Evolutionary conservation across 2,797 vertebrate genomes (phyloP).

Genomic region (Eptatretus atami): DNA sequence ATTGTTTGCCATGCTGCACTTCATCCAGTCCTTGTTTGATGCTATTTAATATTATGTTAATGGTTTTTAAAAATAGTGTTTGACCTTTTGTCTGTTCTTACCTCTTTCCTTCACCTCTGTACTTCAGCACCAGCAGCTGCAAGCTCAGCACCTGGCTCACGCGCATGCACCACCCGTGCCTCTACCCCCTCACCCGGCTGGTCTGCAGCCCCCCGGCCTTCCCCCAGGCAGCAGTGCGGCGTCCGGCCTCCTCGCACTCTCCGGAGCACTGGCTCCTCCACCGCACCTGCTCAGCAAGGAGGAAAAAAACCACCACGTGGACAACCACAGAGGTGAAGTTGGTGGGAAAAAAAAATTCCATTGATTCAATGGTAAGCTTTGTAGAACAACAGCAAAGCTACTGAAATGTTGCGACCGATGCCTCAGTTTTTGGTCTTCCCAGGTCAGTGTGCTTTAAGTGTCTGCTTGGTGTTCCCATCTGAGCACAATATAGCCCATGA

Average conservation of each 20-base stretch:
- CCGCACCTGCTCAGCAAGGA: conserved; percentile 39
- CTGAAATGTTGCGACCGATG: too few relatives aligned
- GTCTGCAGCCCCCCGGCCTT: conserved; percentile 25
- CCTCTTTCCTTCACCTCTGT: conserved; percentile 10
- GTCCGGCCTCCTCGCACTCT: conserved; percentile 37
- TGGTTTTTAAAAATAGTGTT: neutral
- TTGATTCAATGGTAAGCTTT: too few relatives aligned
- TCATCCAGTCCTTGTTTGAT: too few relatives aligned
- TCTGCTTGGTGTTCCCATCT: too few relatives aligned
- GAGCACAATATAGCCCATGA: too few relatives aligned
- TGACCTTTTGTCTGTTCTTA: neutral
- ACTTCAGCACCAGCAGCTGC: conserved; percentile 48
- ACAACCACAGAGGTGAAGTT: conserved; percentile 34
- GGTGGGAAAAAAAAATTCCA: too few relatives aligned
- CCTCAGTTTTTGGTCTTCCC: too few relatives aligned
- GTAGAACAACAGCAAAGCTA: too few relatives aligned
- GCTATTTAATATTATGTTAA: too few relatives aligned
- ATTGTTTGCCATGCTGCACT: too few relatives aligned
- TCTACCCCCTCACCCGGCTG: conserved; percentile 38
- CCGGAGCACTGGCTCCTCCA: conserved; percentile 39
- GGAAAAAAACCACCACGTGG: conserved; percentile 30
- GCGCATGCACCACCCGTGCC: conserved; percentile 36
- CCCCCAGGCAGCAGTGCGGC: conserved; percentile 26
- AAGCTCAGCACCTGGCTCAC: conserved; percentile 57
- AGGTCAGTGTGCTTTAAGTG: too few relatives aligned